A percentile compares a stretch with the other conserved stretches of the same genome.
These are phyloP conservation scores for Penaeus indicus DNA, from an alignment of 1,140 invertebrate genomes.

Conservation along the genomic window DNA sequence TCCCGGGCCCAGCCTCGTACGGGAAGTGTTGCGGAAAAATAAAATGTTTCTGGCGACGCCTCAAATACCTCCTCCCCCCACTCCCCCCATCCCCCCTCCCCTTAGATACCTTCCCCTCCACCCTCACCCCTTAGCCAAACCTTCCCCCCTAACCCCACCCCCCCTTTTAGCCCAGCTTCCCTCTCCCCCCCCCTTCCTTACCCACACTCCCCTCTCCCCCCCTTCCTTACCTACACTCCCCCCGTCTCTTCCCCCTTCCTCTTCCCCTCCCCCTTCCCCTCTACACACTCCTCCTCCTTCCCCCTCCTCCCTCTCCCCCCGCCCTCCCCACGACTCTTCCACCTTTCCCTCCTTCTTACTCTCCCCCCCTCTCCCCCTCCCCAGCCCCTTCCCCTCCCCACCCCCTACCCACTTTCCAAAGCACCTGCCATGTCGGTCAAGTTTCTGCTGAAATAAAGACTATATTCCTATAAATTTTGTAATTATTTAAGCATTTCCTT, in stretches of 20 bases:
- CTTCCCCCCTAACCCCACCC: too few species aligned
- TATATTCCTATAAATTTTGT: too few species aligned
- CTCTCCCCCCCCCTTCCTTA: not conserved
- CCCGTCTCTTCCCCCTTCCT: not conserved
- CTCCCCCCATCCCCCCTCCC: not conserved
- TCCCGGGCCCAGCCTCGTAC: not conserved
- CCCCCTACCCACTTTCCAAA: not conserved
- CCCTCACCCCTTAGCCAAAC: too few species aligned
- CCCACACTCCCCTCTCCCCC: not conserved
- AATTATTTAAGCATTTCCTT: too few species aligned
- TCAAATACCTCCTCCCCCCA: not conserved
- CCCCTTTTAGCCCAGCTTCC: not conserved
- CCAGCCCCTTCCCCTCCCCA: not conserved
- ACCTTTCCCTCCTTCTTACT: not conserved
- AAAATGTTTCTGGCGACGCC: constrained; percentile 29
- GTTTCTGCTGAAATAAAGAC: too few species aligned
- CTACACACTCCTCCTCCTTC: not conserved
- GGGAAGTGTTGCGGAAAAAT: constrained; percentile 22
- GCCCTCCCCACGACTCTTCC: not conserved
- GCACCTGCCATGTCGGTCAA: not conserved
- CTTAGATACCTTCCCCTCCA: too few species aligned
- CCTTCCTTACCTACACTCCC: not conserved
- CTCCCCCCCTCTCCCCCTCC: not conserved
- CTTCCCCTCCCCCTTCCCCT: not conserved
- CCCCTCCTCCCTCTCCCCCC: not conserved